Conservation (phyloP, 2,888 invertebrate genomes). For the Andrena trimmerana region DNA sequence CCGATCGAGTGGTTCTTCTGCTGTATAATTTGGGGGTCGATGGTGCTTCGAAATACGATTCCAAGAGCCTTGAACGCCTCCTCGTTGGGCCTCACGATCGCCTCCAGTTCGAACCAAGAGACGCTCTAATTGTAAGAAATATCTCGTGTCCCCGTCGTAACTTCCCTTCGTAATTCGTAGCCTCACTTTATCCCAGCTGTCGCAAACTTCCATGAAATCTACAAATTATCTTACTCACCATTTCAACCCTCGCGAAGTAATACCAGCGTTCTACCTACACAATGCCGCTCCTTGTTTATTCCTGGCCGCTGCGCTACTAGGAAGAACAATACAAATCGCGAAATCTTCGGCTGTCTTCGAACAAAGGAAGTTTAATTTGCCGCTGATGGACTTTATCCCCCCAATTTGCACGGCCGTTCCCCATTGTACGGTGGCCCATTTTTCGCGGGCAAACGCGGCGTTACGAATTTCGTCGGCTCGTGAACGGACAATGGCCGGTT, state of each 20-base stretch:
- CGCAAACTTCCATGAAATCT: neutral
- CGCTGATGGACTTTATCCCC: slow-evolving; percentile 14
- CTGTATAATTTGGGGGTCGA: slow-evolving; percentile 71
- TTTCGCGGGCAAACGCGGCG: slow-evolving; percentile 17
- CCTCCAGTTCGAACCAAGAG: neutral
- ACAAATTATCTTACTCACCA: neutral
- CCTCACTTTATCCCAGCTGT: neutral
- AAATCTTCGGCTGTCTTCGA: neutral
- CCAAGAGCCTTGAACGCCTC: slow-evolving; percentile 12
- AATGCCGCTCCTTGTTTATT: neutral
- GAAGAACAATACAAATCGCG: neutral
- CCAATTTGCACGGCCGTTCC: neutral
- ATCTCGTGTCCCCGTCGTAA: neutral
- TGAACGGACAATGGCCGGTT: slow-evolving; percentile 9
- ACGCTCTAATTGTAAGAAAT: neutral
- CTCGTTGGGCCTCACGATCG: neutral
- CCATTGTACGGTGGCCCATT: slow-evolving; percentile 11
- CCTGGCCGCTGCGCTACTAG: neutral
- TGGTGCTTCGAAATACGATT: slow-evolving; percentile 34
- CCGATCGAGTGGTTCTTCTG: slow-evolving; percentile 71
- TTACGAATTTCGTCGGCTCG: neutral
- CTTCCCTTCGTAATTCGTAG: slow-evolving; percentile 1
- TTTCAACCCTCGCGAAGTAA: neutral
- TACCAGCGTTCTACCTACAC: neutral
- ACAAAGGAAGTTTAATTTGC: slow-evolving; percentile 15